These are phyloP conservation scores for human (Homo sapiens) DNA, from an alignment of 2,113 vertebrate species.

Conservation along the genomic window GRCh38 chr11:112849501-112850000, in stretches of 20 bases:
- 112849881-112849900: background rate
- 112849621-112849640: background rate
- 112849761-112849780: background rate
- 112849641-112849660: background rate
- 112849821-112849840: background rate
- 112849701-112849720: background rate
- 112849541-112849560: background rate
- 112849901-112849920: background rate
- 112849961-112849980: background rate
- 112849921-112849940: background rate
- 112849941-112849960: background rate
- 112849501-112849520: background rate
- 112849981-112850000: background rate
- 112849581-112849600: background rate
- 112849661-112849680: background rate
- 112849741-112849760: background rate
- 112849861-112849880: background rate
- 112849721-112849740: background rate
- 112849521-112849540: background rate
- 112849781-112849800: background rate
- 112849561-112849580: background rate
- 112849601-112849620: background rate
- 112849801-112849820: slow-evolving; percentile 7
- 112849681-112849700: background rate
- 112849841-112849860: background rate